Percentiles rank a stretch among this genome's conserved stretches.
Conservation (phyloP, 2,888 invertebrate genomes). For the Pyrgus malvae region DNA sequence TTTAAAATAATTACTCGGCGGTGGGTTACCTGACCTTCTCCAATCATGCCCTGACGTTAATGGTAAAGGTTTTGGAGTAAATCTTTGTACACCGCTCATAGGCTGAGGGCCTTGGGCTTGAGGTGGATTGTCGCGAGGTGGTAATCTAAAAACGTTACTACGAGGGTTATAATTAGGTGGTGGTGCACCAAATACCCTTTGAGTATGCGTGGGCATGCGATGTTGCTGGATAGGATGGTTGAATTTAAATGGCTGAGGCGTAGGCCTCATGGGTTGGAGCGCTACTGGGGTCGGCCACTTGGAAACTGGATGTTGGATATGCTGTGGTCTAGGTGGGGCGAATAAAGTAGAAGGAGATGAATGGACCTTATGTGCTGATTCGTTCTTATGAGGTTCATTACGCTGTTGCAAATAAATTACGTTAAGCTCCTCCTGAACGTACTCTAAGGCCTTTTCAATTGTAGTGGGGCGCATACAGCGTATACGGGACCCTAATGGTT, state of each 20-base stretch:
- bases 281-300: slow-evolving; percentile 13
- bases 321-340: slow-evolving; percentile 1
- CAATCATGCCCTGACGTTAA: slow-evolving; percentile 16
- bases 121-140: slow-evolving; percentile 4
- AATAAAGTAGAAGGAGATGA: slow-evolving; percentile 5
- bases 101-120: slow-evolving; percentile 6
- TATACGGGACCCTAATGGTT: slow-evolving; percentile 34
- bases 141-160: slow-evolving; percentile 6
- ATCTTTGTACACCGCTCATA: slow-evolving; percentile 28
- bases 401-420: slow-evolving; percentile 25
- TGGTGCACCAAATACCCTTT: slow-evolving; percentile 9
- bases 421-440: slow-evolving; percentile 28
- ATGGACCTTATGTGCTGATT: background rate
- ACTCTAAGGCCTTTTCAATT: slow-evolving; percentile 29
- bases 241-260: slow-evolving; percentile 18
- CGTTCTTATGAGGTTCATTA: slow-evolving; percentile 13
- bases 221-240: slow-evolving; percentile 4
- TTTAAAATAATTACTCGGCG: slow-evolving; percentile 14
- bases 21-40: slow-evolving; percentile 3
- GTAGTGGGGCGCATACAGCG: slow-evolving; percentile 30
- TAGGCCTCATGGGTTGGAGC: slow-evolving; percentile 19
- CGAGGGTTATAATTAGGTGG: slow-evolving; percentile 13
- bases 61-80: slow-evolving; percentile 13
- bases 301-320: background rate
- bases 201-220: slow-evolving; percentile 17